Base-by-base conservation (phyloP, 2,888 invertebrate genomes). In the Bimastos eiseni region DNA sequence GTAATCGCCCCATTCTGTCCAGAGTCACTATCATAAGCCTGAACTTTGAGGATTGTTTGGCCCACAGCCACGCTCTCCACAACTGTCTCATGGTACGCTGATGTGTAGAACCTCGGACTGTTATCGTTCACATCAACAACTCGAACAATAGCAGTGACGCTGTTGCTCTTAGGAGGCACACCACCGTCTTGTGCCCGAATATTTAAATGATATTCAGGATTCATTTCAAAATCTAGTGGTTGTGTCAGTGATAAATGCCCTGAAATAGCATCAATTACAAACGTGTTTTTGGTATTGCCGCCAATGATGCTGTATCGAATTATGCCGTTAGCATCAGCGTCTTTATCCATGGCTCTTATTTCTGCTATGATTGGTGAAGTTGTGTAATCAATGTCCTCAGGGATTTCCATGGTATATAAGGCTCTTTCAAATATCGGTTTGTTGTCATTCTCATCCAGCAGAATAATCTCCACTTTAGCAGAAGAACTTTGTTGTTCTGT, bases 391-490 rank as follows among this genome's bases (percentile, higher is more conserved):
- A 98, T 96, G 95, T 99, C 98, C 95, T 99, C 99, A 8, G 97
- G 97, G 15, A 95, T 94, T 89, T 97, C 96, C 0, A 98, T 97
- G 0, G 97, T 97, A 95, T 98, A 98, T 0, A 98, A 97, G 37
- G 89, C 96, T 95, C 98, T 97, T 89, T 97, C 97, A 95, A 99
- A 99, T 0, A 96, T 96, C 0, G 99, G 99, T 15, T 97, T 96
- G 95, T 99, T 99, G 94, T 99, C 99, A 94, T 99, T 99, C 0
- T 98, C 98, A 94, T 99, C 99, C 0, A 97, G 97, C 19, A 99
- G 97, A 0, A 97, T 97, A 93, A 99, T 98, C 94, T 98, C 98
- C 0, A 99, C 97, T 0, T 99, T 97, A 0, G 98, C 97, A 94
- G 97, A 97, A 91, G 98, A 97, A 0, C 97, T 97, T 93, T 97